phyloP scores from a whole-genome alignment of 2,888 invertebrate genomes.

The Acronicta leporina region DNA sequence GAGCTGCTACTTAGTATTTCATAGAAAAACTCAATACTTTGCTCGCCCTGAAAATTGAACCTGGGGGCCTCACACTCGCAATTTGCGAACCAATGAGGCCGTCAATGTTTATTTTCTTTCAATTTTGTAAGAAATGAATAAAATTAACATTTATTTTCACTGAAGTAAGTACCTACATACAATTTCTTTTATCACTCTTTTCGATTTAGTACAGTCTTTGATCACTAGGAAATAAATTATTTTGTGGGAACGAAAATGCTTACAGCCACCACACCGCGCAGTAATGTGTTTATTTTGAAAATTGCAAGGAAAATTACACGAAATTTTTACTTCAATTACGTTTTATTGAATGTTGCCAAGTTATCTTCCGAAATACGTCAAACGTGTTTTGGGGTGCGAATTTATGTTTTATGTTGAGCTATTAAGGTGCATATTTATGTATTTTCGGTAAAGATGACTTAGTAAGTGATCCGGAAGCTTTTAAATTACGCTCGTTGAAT shows the following conservation, averaged over 20 bases:
- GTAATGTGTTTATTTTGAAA: slow-evolving; percentile 6
- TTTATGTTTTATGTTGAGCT: slow-evolving; percentile 49
- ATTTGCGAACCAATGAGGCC: too few relatives aligned
- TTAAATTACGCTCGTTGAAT: slow-evolving; percentile 78
- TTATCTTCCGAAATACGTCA: slow-evolving; percentile 19
- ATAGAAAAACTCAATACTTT: too few relatives aligned
- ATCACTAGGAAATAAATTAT: slow-evolving; percentile 1
- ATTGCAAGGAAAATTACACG: slow-evolving; percentile 5
- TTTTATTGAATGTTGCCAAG: slow-evolving; percentile 28
- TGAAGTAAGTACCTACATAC: too few relatives aligned
- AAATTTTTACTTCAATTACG: slow-evolving; percentile 12
- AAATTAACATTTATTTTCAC: neutral
- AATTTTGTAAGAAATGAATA: neutral
- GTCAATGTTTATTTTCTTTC: too few relatives aligned
- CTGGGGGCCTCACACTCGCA: too few relatives aligned
- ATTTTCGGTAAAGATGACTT: slow-evolving; percentile 62
- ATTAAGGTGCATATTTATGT: slow-evolving; percentile 66
- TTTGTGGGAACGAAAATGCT: neutral
- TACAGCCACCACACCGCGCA: neutral
- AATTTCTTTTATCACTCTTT: neutral
- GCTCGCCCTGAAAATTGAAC: too few relatives aligned
- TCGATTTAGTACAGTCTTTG: neutral
- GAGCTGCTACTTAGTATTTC: too few relatives aligned
- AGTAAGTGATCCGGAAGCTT: slow-evolving; percentile 78
- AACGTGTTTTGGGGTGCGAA: slow-evolving; percentile 4